Conservation (phyloP, 2,797 vertebrate genomes). For the Danio jaintianensis region DNA sequence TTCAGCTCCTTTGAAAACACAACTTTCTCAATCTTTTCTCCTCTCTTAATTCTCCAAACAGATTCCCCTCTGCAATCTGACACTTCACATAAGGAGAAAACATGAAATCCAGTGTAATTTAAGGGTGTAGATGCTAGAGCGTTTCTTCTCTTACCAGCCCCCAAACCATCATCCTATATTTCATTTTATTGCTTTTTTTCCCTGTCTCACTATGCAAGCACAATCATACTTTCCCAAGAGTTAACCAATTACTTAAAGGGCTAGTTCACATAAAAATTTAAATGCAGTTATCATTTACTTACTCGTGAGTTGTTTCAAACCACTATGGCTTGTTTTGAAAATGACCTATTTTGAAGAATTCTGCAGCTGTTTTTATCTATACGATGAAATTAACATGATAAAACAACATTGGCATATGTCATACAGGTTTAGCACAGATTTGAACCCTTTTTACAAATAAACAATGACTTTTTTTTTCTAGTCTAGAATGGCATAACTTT, state of each 20-base stretch:
- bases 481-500: neutral
- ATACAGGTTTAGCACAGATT: no score
- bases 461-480: no score
- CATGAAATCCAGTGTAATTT: conserved; percentile 35
- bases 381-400: neutral
- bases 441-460: no score
- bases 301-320: neutral
- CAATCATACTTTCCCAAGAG: conserved; percentile 65
- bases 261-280: neutral
- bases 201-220: conserved; percentile 70
- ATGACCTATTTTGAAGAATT: conserved; percentile 24
- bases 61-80: conserved; percentile 50
- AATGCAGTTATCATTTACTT: neutral
- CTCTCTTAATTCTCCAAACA: conserved; percentile 45
- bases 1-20: conserved; percentile 34
- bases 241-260: conserved; percentile 59
- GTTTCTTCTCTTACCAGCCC: conserved; percentile 63
- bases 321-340: neutral
- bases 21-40: conserved; percentile 5
- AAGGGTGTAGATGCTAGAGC: conserved; percentile 57
- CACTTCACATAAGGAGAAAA: conserved; percentile 30
- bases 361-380: neutral
- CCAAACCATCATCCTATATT: conserved; percentile 72
- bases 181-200: conserved; percentile 74
- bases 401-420: neutral